Percentiles rank a stretch among this genome's conserved stretches.
Evolutionary conservation across 2,113 vertebrate genomes (phyloP).

Genomic region (Bubalus kerabau): DNA sequence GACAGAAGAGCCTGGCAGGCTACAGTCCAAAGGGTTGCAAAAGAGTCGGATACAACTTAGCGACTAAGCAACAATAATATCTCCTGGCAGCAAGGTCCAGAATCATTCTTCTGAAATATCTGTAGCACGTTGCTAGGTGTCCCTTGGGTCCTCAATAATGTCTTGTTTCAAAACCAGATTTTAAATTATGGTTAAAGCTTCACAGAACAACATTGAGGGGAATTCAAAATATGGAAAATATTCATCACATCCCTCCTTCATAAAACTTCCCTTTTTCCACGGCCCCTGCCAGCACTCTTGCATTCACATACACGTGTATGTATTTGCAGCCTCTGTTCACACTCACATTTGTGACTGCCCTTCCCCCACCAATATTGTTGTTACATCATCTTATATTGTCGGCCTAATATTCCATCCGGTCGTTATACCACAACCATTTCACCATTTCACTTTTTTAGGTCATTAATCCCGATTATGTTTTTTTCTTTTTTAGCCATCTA

Average conservation of each 20-base stretch:
- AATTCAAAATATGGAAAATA: constrained; percentile 14
- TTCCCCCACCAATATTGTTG: not conserved
- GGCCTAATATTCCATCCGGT: not conserved
- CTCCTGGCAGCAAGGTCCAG: not conserved
- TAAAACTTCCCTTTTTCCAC: not conserved
- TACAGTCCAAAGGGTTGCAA: not conserved
- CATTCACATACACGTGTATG: not conserved
- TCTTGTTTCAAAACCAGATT: not conserved
- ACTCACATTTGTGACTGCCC: too few relatives aligned
- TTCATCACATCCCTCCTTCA: not conserved
- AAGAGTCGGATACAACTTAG: not conserved
- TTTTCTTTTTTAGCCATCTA: not conserved
- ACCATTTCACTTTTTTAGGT: not conserved
- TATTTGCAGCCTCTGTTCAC: not conserved
- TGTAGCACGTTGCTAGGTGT: not conserved
- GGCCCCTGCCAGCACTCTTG: not conserved
- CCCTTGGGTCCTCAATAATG: not conserved
- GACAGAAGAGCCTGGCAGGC: not conserved
- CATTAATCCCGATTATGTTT: not conserved
- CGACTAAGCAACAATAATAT: not conserved
- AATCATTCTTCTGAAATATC: not conserved
- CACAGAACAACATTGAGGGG: not conserved
- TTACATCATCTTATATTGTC: not conserved
- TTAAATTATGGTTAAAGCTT: not conserved
- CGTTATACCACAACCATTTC: constrained; percentile 7